phyloP scores from a whole-genome alignment of 2,113 vertebrate genomes.

The Chaenocephalus aceratus region DNA sequence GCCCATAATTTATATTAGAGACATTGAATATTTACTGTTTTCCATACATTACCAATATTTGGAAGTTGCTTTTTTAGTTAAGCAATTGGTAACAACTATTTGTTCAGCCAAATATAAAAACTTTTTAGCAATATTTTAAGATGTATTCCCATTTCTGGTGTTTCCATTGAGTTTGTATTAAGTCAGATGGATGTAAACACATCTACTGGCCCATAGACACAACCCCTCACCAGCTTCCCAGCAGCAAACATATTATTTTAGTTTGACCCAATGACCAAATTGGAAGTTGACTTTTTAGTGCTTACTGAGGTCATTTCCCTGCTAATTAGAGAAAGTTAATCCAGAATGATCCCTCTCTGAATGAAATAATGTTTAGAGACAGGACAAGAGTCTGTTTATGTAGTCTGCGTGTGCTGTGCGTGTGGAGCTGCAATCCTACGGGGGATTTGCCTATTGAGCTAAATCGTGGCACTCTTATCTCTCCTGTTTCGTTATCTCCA shows the following conservation, averaged over 20 bases:
- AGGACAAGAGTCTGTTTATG: constrained; percentile 40
- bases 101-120: too few species aligned
- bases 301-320: not conserved
- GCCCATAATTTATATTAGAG: not conserved
- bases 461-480: constrained; percentile 80
- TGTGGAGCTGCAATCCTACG: constrained; percentile 76
- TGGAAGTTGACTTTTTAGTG: not conserved
- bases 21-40: not conserved
- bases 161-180: too few species aligned
- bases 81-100: too few species aligned
- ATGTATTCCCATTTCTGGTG: too few species aligned
- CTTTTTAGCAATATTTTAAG: too few species aligned
- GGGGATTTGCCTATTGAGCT: constrained; percentile 75
- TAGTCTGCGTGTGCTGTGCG: constrained; percentile 77
- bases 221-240: not conserved
- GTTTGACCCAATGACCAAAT: not conserved
- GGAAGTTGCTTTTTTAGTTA: too few species aligned
- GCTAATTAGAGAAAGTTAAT: constrained; percentile 12
- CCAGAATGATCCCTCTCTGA: constrained; percentile 6
- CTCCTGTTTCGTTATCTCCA: constrained; percentile 69
- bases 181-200: too few species aligned
- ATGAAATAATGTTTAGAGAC: constrained; percentile 3
- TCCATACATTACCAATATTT: too few species aligned
- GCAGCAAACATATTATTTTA: not conserved
- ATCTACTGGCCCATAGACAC: too few species aligned